These are phyloP conservation scores for Digitonthophagus gazella DNA, from an alignment of 2,888 invertebrate species.

Conservation along the genomic window DNA sequence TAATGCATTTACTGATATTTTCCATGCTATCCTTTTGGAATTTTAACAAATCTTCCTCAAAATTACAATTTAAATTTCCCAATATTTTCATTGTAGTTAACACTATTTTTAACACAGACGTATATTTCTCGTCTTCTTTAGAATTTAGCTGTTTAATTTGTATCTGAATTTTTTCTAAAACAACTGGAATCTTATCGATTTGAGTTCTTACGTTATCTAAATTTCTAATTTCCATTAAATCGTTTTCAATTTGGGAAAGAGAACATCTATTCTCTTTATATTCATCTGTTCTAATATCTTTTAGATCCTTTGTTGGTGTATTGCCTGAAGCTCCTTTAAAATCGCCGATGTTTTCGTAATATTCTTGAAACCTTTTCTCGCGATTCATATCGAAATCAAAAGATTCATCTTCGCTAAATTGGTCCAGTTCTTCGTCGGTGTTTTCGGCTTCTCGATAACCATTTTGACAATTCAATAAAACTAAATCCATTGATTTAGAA, in stretches of 20 bases:
- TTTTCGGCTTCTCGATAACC: neutral
- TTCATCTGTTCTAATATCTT: neutral
- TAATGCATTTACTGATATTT: slow-evolving; percentile 23
- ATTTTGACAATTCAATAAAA: neutral
- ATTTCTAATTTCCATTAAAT: neutral
- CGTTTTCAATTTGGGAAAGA: neutral
- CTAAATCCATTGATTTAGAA: slow-evolving; percentile 1
- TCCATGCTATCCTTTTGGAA: slow-evolving; percentile 21
- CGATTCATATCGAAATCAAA: neutral
- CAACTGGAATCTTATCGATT: neutral
- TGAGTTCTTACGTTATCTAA: neutral
- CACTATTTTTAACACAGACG: slow-evolving; percentile 18
- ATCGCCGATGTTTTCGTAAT: slow-evolving; percentile 6
- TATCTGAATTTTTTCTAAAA: neutral
- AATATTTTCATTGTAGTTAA: slow-evolving; percentile 22
- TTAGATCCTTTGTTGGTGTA: no score
- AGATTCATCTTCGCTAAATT: neutral
- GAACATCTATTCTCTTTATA: neutral
- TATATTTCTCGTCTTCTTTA: slow-evolving; percentile 11
- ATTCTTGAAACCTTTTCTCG: neutral
- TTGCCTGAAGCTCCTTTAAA: no score
- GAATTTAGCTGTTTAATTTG: slow-evolving; percentile 6
- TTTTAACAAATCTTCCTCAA: slow-evolving; percentile 17
- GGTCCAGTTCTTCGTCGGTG: neutral
- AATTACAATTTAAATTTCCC: slow-evolving; percentile 21